Evolutionary conservation across 2,113 vertebrate genomes (phyloP).

Genomic region (Hippocampus abdominalis): DNA sequence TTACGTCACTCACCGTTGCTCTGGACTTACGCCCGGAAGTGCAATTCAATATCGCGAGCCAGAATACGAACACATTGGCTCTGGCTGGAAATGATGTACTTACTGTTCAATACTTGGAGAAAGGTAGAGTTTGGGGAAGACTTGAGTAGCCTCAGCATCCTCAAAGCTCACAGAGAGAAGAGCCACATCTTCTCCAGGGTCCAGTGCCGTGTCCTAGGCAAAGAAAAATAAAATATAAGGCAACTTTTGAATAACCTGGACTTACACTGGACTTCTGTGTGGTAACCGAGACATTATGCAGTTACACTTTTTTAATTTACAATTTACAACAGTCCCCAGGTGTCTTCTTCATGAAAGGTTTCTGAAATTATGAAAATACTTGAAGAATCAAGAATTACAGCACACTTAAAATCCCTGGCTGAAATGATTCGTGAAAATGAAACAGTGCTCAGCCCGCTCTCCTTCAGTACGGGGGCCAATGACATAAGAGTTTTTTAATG

Average conservation of each 20-base stretch:
- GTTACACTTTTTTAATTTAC: no score
- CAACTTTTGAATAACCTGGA: not conserved
- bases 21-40: not conserved
- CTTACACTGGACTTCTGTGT: no score
- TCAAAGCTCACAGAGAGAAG: constrained; percentile 96
- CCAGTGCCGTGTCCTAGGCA: constrained; percentile 87
- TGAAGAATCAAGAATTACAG: no score
- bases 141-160: constrained; percentile 95
- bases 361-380: no score
- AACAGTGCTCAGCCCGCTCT: no score
- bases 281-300: no score
- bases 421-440: no score
- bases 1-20: not conserved
- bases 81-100: constrained; percentile 61
- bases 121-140: constrained; percentile 93
- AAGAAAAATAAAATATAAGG: constrained; percentile 19
- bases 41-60: not conserved
- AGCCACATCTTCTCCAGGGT: constrained; percentile 95
- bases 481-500: no score
- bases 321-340: not conserved
- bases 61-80: constrained; percentile 8
- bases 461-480: no score
- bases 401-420: no score
- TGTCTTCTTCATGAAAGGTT: no score
- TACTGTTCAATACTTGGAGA: constrained; percentile 98